Base-by-base conservation (phyloP, 2,888 invertebrate genomes). In the Dichetophora obliterata region DNA sequence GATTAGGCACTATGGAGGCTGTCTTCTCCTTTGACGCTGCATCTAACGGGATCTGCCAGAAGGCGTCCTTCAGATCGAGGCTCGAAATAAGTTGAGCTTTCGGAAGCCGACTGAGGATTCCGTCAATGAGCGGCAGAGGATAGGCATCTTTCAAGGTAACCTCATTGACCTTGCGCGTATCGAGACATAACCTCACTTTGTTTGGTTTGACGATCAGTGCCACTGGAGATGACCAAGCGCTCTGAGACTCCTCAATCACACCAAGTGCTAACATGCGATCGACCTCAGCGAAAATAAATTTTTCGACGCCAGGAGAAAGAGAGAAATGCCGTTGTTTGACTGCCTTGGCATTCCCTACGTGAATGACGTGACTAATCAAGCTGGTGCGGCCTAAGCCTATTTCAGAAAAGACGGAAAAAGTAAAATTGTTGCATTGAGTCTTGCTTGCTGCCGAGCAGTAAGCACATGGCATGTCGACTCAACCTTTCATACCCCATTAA, bases 301-400 rank as follows among this genome's bases (percentile, higher is more conserved):
- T 59, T 50, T 81, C 77, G 4, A 75, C 71, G n/a, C 69, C 77
- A 1, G 81, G 79, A 9, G 79, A 80, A 1, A 79, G 70, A 1
- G 80, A 75, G 52, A 71, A 76, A 24, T 78, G 78, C 0, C 80
- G 69, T 34, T 78, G 75, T 66, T 78, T 79, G 6, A 79, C 19
- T 24, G 59, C 8, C 22, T 59, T 59, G 14, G 59, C 59, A 22
- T 59, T 22, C 2, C 59, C 59, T 9, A 59, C 59, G 19, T 59
- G 8, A 59, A 59, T 59, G 9, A 19, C 59, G 19, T 59, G 59
- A 19, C n/a, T n/a, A 11, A 59, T n/a, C 9, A 59, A 14, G 8
- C 24, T 59, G 14, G 59, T 59, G 14, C 19, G 14, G 22, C 59
- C 59, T 50, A 50, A 50, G 2, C 6, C 50, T 50, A 4, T 2